Base-by-base conservation (phyloP, 2,888 invertebrate genomes). In the Eupithecia subfuscata region DNA sequence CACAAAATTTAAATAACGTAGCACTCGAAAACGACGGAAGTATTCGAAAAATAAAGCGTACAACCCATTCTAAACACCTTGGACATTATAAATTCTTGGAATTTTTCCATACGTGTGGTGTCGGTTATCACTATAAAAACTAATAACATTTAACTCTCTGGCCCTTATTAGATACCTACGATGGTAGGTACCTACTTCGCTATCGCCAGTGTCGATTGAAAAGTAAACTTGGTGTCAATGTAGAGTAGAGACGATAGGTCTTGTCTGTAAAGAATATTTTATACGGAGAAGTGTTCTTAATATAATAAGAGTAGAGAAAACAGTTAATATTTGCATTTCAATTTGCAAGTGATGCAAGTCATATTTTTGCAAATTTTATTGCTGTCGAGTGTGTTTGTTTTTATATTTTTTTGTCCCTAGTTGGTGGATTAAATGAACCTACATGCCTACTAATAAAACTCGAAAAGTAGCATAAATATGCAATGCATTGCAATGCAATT, bases 401-500 rank as follows among this genome's bases (percentile, higher is more conserved):
- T 37, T n/a, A 12, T 37, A 6, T 4, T 16, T 16, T 63, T 30
- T 4, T 30, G 30, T 64, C 3, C 34, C 34, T 64, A 25, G 22
- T 25, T 25, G 11, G 48, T n/a, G 48, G 56, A 52, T 22, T 56
- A 11, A 56, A 56, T 22, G 11, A 11, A 22, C 52, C n/a, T 56
- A 56, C 25, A 14, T 60, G 22, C 25, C 25, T 60, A 25, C 25
- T 25, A 11, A n/a, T 18, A 40, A 67, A 65, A 40, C 12, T 64
- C 34, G 37, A 37, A 65, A 40, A 65, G 34, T n/a, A 18, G 65
- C 9, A 65, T 65, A 65, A 37, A 37, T 34, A 65, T 65, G 37
- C 65, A 65, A 65, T 65, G 37, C 65, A 65, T 65, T n/a, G 65
- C 52, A 22, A 56, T 56, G 52, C 52, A 65, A 65, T 65, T 37